A percentile compares a stretch with the other conserved stretches of the same genome.
Evolutionary conservation across 2,113 vertebrate species (phyloP).

Genomic region (Centrocercus urophasianus): DNA sequence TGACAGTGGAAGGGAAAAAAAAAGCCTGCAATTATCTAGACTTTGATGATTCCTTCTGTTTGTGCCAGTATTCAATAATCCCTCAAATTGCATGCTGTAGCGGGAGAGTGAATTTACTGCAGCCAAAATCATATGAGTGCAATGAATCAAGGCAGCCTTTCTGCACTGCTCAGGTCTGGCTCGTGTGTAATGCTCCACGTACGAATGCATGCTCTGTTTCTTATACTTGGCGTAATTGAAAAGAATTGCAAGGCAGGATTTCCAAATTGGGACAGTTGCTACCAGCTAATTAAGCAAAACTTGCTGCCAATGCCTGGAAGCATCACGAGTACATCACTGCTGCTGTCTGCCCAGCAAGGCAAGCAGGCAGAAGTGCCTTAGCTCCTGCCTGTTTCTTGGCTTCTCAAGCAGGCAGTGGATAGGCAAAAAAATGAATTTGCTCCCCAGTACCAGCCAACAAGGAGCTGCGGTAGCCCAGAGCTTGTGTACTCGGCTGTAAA

Average conservation of each 20-base stretch:
- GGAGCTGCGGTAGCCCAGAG: not conserved
- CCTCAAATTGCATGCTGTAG: constrained; percentile 64
- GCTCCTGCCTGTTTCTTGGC: not conserved
- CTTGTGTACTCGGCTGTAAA: not conserved
- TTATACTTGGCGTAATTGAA: not conserved
- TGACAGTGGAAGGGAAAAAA: constrained; percentile 17
- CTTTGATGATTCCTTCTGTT: constrained; percentile 57
- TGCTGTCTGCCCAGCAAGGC: not conserved
- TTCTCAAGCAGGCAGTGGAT: not conserved
- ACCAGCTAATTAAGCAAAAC: not conserved
- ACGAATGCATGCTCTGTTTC: not conserved
- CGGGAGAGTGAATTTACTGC: constrained; percentile 61
- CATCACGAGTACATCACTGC: not conserved
- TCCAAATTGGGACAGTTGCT: not conserved
- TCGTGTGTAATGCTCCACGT: not conserved
- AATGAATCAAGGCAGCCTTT: constrained; percentile 62
- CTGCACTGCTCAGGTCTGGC: not conserved
- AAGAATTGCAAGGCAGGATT: not conserved
- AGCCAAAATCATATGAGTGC: constrained; percentile 61
- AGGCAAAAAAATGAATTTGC: not conserved
- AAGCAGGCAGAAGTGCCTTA: not conserved
- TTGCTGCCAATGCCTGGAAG: not conserved
- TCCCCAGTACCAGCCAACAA: not conserved
- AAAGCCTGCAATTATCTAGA: constrained; percentile 54
- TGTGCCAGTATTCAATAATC: constrained; percentile 49